Base-by-base conservation (phyloP, 2,113 vertebrate species). In the Colinus virginianus region DNA sequence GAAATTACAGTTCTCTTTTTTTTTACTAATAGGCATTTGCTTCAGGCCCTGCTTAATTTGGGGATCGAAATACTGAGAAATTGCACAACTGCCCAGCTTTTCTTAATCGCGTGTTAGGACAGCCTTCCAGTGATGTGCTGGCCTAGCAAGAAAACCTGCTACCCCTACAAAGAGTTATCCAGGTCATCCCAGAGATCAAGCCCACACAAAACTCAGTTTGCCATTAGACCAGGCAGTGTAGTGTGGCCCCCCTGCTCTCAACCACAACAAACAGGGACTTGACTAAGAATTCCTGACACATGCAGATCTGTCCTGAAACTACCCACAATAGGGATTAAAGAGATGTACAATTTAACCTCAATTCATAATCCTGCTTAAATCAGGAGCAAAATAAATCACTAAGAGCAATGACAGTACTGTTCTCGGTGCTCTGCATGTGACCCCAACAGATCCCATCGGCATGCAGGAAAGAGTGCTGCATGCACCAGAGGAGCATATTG, bases 291-390 rank as follows among this genome's bases (percentile, higher is more conserved):
- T 92, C 91, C 84, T 84, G 87, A 96, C 84, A 79, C 90, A 84
- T 30, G 66, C 78, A 79, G 70, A 48, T 88, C 53, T 93, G 90
- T 84, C 90, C 93, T 92, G 79, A 90, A 95, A 94, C 75, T 92
- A 96, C 78, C 83, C 83, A 95, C 75, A 72, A 88, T 38, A 77
- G 81, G 88, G 85, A 96, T 96, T 97, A 94, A 5, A 83, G 77
- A 94, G 84, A 95, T 91, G 87, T 76, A 84, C 87, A 94, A 92
- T 96, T 96, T 96, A 97, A 95, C 94, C 96, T 95, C 93, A 89
- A 88, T 97, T 96, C 93, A 88, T 96, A 97, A 96, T 96, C 92
- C 96, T 11, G 19, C 87, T 94, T 95, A 92, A 94, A 97, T 83
- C 94, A 61, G 76, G 58, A 85, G 88, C 36, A 94, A 88, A 94